Evolutionary conservation across 2,113 vertebrate species (phyloP).

Genomic region (Vombatus ursinus): DNA sequence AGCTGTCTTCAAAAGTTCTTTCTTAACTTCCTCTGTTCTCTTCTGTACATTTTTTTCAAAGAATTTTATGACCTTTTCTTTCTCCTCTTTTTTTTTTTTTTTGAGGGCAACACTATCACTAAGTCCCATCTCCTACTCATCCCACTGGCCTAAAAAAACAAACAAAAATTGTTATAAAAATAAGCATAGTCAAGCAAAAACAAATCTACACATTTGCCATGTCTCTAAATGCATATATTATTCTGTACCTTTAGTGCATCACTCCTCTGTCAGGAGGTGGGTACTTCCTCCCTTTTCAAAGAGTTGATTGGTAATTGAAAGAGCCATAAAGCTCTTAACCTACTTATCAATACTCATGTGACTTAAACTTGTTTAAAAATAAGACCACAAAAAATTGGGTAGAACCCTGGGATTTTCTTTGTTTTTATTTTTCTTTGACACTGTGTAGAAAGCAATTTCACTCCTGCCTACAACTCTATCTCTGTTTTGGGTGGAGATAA

Average conservation of each 20-base stretch:
- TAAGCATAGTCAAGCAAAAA: background rate
- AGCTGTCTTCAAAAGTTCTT: background rate
- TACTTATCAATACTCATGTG: constrained; percentile 74
- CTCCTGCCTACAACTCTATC: background rate
- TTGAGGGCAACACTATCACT: background rate
- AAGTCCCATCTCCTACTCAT: background rate
- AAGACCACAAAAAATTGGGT: background rate
- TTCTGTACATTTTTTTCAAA: background rate
- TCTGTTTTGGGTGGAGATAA: background rate
- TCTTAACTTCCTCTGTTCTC: background rate
- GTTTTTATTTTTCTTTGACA: background rate
- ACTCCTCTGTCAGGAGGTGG: background rate
- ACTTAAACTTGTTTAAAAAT: constrained; percentile 70
- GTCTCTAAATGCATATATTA: background rate
- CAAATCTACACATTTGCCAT: background rate
- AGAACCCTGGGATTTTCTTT: background rate
- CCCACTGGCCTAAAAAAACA: background rate
- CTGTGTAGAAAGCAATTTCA: background rate
- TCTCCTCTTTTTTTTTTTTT: background rate
- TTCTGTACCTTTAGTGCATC: background rate
- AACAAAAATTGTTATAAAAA: background rate
- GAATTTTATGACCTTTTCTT: background rate
- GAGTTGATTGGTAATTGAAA: constrained; percentile 72
- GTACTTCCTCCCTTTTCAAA: constrained; percentile 59
- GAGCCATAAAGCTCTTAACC: constrained; percentile 75